Percentiles rank a stretch among this genome's conserved stretches.
Evolutionary conservation across 64 coral and sea anemone species (phyloP).

Genomic region (Montipora cactus): DNA sequence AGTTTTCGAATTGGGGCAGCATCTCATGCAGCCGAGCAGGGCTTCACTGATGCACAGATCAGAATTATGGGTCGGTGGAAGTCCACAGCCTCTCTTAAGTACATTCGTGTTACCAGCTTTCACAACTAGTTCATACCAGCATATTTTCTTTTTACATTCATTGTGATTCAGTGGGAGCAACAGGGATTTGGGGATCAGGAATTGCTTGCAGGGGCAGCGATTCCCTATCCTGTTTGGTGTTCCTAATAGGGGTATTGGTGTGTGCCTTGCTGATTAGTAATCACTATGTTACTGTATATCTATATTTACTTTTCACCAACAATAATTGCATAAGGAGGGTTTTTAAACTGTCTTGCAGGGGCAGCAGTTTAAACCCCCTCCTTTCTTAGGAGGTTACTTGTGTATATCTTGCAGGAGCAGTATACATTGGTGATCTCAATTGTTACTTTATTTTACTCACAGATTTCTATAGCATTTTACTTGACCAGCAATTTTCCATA

Average conservation of each 20-base stretch:
- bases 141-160: not conserved
- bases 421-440: too few species aligned
- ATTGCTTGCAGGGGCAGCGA: constrained; percentile 8
- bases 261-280: not conserved
- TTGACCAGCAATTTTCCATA: too few species aligned
- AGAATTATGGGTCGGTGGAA: constrained; percentile 45
- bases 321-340: too few species aligned
- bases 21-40: constrained; percentile 2
- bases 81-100: constrained; percentile 27
- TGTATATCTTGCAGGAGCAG: too few species aligned
- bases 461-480: too few species aligned
- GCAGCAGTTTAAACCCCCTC: too few species aligned
- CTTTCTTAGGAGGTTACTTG: too few species aligned
- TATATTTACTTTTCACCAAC: too few species aligned
- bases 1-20: constrained; percentile 64
- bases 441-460: too few species aligned
- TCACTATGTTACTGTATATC: too few species aligned
- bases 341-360: too few species aligned
- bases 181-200: not conserved
- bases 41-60: constrained; percentile 58
- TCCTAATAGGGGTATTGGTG: not conserved
- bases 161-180: not conserved
- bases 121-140: not conserved
- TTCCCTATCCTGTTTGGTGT: not conserved
- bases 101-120: constrained; percentile 47